Base-by-base conservation (phyloP, 2,797 vertebrate genomes). In the Champsocephalus esox region DNA sequence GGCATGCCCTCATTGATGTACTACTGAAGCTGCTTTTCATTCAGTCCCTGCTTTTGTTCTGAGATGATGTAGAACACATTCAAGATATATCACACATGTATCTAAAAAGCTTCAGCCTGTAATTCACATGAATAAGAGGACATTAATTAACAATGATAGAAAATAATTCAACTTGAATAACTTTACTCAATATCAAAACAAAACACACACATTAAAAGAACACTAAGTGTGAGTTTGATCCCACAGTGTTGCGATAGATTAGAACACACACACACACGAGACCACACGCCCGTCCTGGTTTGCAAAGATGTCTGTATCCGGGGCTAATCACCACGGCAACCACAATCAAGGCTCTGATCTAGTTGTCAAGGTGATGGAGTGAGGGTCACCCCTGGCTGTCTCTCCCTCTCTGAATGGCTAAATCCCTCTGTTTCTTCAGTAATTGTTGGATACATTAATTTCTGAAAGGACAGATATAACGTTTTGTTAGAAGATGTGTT, bases 241-340 rank as follows among this genome's bases (percentile, higher is more conserved):
- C 56, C 58, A 56, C 46, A 4, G 0, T 4, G 61, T 21, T 66
- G 62, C 6, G 2, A 73, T 14, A 72, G 63, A 70, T 76, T 60
- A 55, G 34, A 46, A 28, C 3, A 28, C 24, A 28, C 24, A 24
- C 24, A 28, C 28, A 28, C 28, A 28, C 28, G 28, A 28, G 28
- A 28, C 5, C 28, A 28, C 28, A 4, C 28, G 4, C 28, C 28
- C 28, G 28, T 28, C 28, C 28, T 28, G 87, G 86, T 89, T 86
- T 80, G 63, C 46, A 66, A 77, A 70, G 80, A 63, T 43, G 70
- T 73, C 82, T 65, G 78, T 64, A 83, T 89, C 81, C 69, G 80
- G 72, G 75, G 67, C 77, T 89, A 89, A 93, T 92, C 89, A 88
- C 91, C 88, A 87, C 66, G 75, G 92, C 86, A 92, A 92, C 91